These are phyloP conservation scores for Haliclona indistincta DNA, from an alignment of 37 sponge, comb jelly and placozoan species.

Conservation along the genomic window DNA sequence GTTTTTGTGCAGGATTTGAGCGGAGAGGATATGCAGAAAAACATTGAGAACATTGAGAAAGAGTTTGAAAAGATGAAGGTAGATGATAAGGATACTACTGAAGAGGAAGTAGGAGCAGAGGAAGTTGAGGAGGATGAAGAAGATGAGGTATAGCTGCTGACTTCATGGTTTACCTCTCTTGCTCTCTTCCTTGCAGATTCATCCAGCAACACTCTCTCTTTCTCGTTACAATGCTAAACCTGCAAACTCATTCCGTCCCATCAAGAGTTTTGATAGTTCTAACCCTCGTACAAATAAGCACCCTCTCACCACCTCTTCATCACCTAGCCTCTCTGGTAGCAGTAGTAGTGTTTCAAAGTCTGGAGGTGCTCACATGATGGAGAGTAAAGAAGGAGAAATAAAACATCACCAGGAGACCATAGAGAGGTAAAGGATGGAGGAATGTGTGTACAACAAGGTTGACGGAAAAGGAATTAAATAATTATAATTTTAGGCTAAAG, in stretches of 20 bases:
- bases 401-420: too few species aligned
- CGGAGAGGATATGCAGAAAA: slow-evolving; percentile 8
- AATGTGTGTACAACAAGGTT: too few species aligned
- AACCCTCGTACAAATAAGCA: too few species aligned
- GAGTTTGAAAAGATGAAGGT: slow-evolving; percentile 20
- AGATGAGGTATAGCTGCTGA: background rate
- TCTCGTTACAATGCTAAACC: too few species aligned
- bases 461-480: background rate
- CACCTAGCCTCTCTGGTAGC: too few species aligned
- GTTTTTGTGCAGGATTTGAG: background rate
- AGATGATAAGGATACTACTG: slow-evolving; percentile 7
- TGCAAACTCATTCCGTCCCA: too few species aligned
- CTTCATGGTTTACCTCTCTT: background rate
- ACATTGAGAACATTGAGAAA: slow-evolving; percentile 19
- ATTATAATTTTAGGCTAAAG: background rate
- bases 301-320: too few species aligned
- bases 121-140: background rate
- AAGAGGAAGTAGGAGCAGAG: slow-evolving; percentile 14
- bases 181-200: slow-evolving; percentile 9
- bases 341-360: too few species aligned
- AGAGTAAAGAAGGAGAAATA: too few species aligned
- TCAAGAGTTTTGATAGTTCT: too few species aligned
- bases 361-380: too few species aligned
- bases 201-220: background rate
- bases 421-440: too few species aligned